These are phyloP conservation scores for Mastomys coucha DNA, from an alignment of 2,113 vertebrate genomes.

Conservation along the genomic window DNA sequence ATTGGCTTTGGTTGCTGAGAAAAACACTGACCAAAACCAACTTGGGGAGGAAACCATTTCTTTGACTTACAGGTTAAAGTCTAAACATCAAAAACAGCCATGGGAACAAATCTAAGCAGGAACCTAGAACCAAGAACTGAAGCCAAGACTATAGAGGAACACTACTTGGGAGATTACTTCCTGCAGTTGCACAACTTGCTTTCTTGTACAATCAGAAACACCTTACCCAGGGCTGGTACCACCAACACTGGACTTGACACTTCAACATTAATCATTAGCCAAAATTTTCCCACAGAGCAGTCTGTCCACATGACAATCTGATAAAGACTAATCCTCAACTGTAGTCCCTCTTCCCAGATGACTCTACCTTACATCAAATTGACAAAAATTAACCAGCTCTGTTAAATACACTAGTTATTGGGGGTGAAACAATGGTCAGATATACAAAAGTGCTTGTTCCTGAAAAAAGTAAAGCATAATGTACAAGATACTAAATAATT, in stretches of 20 bases:
- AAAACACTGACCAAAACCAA: not conserved
- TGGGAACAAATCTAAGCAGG: not conserved
- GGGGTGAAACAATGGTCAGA: not conserved
- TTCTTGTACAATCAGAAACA: not conserved
- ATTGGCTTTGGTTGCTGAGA: not conserved
- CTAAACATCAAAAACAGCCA: not conserved
- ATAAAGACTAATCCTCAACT: not conserved
- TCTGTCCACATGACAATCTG: not conserved
- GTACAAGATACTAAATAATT: not conserved
- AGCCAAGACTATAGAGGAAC: not conserved
- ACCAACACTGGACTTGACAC: not conserved
- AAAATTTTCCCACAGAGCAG: not conserved
- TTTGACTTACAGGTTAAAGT: not conserved
- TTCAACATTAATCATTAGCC: not conserved
- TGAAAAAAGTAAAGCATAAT: not conserved
- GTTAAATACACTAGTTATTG: not conserved
- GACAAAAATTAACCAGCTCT: not conserved
- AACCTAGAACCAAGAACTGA: not conserved
- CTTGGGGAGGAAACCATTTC: not conserved
- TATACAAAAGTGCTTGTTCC: not conserved
- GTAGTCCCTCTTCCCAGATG: not conserved
- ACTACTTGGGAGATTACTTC: not conserved
- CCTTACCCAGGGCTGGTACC: not conserved
- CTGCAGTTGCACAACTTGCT: not conserved
- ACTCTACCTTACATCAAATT: not conserved